A percentile compares a stretch with the other conserved stretches of the same genome.
Evolutionary conservation across 2,888 invertebrate genomes (phyloP).

Genomic region (Silvanus unidentatus): DNA sequence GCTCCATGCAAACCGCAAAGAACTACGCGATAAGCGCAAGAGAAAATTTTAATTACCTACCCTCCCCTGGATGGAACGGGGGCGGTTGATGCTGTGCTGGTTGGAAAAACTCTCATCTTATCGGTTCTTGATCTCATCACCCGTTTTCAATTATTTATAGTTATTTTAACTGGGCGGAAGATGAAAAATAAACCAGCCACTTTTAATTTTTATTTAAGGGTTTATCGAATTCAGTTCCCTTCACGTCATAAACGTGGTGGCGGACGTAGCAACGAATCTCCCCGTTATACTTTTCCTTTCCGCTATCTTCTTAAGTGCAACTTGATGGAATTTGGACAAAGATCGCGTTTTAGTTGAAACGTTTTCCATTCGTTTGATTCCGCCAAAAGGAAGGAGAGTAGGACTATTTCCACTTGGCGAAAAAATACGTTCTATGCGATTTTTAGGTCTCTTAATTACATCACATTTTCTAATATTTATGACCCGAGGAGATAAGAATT

Average conservation of each 20-base stretch:
- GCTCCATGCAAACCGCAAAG: neutral
- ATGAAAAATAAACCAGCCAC: constrained; percentile 39
- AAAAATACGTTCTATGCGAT: constrained; percentile 17
- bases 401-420: constrained; percentile 10
- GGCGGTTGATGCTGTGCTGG: constrained; percentile 10
- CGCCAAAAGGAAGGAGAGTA: constrained; percentile 10
- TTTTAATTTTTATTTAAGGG: constrained; percentile 35
- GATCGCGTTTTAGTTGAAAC: neutral
- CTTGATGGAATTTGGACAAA: neutral
- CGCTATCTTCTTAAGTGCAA: neutral
- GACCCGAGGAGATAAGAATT: constrained; percentile 17
- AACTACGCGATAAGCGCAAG: constrained; percentile 23
- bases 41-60: constrained; percentile 32
- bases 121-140: constrained; percentile 38
- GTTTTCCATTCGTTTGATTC: constrained; percentile 4
- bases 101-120: constrained; percentile 33
- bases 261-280: neutral
- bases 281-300: neutral
- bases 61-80: constrained; percentile 12
- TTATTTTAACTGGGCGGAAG: constrained; percentile 38
- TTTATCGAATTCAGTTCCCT: constrained; percentile 7
- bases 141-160: constrained; percentile 45
- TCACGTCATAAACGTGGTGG: constrained; percentile 14
- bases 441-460: constrained; percentile 22
- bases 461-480: constrained; percentile 21